phyloP scores from a whole-genome alignment of 2,888 invertebrate genomes.

The Mechanitis messenoides region DNA sequence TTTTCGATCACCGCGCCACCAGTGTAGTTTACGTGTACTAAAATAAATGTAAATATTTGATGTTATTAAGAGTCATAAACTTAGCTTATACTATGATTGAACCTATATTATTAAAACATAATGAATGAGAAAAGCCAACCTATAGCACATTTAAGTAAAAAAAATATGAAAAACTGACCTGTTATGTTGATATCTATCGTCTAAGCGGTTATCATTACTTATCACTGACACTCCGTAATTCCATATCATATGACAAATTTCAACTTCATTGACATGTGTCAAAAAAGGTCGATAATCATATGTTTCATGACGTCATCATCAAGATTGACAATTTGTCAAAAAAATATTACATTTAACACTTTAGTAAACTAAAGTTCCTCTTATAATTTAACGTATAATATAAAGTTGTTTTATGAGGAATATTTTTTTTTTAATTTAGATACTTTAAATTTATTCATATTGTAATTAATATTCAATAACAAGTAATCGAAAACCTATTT shows the following conservation, averaged over 20 bases:
- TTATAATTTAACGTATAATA: too few species aligned
- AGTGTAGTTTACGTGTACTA: slow-evolving; percentile 18
- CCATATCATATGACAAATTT: neutral
- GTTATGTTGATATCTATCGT: slow-evolving; percentile 1
- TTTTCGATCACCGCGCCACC: slow-evolving; percentile 39
- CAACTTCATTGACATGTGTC: neutral
- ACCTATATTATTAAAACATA: too few species aligned
- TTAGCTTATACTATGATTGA: neutral
- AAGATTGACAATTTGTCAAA: too few species aligned
- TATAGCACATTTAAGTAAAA: neutral
- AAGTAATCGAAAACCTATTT: too few species aligned
- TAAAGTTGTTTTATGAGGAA: too few species aligned
- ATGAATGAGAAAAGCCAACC: too few species aligned
- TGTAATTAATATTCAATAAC: too few species aligned
- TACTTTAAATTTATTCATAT: too few species aligned
- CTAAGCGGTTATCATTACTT: slow-evolving; percentile 4
- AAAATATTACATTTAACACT: too few species aligned
- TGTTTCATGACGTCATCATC: too few species aligned
- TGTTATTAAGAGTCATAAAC: neutral
- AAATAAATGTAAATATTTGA: slow-evolving; percentile 9
- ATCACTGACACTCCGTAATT: neutral
- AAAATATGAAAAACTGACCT: neutral
- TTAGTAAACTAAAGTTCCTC: too few species aligned
- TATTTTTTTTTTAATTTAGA: too few species aligned
- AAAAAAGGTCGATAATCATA: neutral